Evolutionary conservation across 2,888 invertebrate species (phyloP).

Genomic region (Pammene aurita): DNA sequence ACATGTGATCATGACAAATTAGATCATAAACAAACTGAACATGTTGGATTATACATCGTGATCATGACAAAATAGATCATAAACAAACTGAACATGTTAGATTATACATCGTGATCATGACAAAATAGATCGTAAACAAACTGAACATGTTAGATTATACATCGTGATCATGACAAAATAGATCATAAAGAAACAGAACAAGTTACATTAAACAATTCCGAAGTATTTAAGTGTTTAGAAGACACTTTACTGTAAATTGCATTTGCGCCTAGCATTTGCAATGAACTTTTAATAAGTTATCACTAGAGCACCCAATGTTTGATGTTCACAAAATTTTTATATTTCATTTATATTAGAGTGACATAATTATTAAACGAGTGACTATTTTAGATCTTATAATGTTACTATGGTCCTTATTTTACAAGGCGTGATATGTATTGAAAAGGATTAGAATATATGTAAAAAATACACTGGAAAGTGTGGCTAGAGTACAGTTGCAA

Average conservation of each 20-base stretch:
- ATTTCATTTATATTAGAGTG: slow-evolving; percentile 46
- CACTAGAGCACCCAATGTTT: slow-evolving; percentile 54
- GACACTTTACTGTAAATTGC: slow-evolving; percentile 5
- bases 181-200: slow-evolving; percentile 8
- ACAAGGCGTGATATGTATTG: slow-evolving; percentile 27
- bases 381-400: slow-evolving; percentile 18
- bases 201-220: slow-evolving; percentile 9
- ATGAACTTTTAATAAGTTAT: slow-evolving; percentile 47
- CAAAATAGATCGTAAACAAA: slow-evolving; percentile 3
- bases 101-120: slow-evolving; percentile 4
- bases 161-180: slow-evolving; percentile 2
- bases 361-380: slow-evolving; percentile 10
- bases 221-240: slow-evolving; percentile 21
- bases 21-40: slow-evolving; percentile 4
- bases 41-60: slow-evolving; percentile 10
- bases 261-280: slow-evolving; percentile 24
- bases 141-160: slow-evolving; percentile 11
- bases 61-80: slow-evolving; percentile 8
- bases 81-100: slow-evolving; percentile 10
- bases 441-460: slow-evolving; percentile 20
- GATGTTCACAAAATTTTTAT: slow-evolving; percentile 52
- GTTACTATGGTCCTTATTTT: slow-evolving; percentile 26
- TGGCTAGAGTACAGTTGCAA: slow-evolving; percentile 26
- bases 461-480: slow-evolving; percentile 19
- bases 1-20: neutral